phyloP scores from a whole-genome alignment of 2,888 invertebrate species.

The Diadegma fenestrale region DNA sequence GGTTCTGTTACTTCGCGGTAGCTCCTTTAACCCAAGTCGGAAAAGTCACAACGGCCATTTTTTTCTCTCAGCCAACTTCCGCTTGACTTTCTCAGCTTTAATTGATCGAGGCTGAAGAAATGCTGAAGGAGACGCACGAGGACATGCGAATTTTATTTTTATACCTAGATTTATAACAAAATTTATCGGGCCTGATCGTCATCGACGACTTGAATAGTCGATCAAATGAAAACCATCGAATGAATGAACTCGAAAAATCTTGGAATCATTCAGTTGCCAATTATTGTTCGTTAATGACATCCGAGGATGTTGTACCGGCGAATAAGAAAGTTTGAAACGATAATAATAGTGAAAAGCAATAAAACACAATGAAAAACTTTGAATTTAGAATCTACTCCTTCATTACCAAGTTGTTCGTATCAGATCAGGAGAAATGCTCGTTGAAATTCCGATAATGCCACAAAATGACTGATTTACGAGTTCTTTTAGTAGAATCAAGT shows the following conservation, averaged over 20 bases:
- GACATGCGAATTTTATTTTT: neutral
- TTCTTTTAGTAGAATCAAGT: slow-evolving; percentile 21
- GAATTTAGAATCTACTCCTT: neutral
- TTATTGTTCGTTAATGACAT: neutral
- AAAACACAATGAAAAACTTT: neutral
- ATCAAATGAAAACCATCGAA: neutral
- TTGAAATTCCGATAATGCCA: slow-evolving; percentile 44
- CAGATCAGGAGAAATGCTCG: neutral
- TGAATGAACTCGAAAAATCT: neutral
- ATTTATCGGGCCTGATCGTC: neutral
- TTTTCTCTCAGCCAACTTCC: slow-evolving; percentile 37
- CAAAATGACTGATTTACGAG: slow-evolving; percentile 51
- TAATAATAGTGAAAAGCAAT: neutral
- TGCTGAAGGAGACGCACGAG: neutral
- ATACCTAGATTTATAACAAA: neutral
- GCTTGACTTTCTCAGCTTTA: slow-evolving; percentile 28
- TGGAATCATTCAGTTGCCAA: neutral
- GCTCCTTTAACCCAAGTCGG: slow-evolving; percentile 44
- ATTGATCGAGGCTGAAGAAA: slow-evolving; percentile 30
- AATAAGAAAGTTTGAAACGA: neutral
- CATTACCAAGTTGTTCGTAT: slow-evolving; percentile 11
- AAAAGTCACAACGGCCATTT: slow-evolving; percentile 42
- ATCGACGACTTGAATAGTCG: neutral
- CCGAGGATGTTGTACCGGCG: neutral
- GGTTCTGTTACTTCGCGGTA: slow-evolving; percentile 44